Evolutionary conservation across 2,888 invertebrate genomes (phyloP), one percentile per base, ranked within the genome.

Genomic region (Pachycephus smyrnensis): DNA sequence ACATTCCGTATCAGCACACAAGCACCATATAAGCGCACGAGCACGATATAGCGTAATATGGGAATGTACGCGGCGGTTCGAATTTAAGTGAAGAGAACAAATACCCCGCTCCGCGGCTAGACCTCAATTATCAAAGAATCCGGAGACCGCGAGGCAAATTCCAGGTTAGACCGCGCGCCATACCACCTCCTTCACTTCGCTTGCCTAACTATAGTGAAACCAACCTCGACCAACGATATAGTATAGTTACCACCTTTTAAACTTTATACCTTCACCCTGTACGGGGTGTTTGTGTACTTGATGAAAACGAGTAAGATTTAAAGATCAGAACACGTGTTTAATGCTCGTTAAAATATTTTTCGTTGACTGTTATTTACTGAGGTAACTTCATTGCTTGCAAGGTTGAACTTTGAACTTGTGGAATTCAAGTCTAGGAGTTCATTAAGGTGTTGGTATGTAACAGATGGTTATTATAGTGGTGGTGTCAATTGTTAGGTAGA

Each of bases 61-160:
- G 84, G 86, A 86, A 88, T 85, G 81, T 79, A 55, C 55, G 76
- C 76, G 79, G 82, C 81, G 83, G 83, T 80, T 83, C 80, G 83
- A 85, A 85, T 84, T 87, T 86, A 85, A 87, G 84, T 83, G 84
- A 83, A 85, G 82, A 84, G 82, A 86, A 84, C 87, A 87, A 87
- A 87, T 87, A 86, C 81, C 80, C 81, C 81, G 78, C 78, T 75
- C 40, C 73, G 78, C 74, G 36, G 76, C 81, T 82, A 83, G 83
- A 83, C 86, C 85, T 85, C 87, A 88, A 88, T 88, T 87, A 88
- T 84, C 82, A 80, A 85, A 84, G 88, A 88, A 88, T 88, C 80
- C 83, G 75, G 75, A 75, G 74, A 33, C 37, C 71, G 71, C 71
- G 71, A 71, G 71, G 71, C 71, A 71, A 71, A 71, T 71, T 71